Conservation (phyloP, 2,888 invertebrate genomes). For the Rhagonycha lutea region DNA sequence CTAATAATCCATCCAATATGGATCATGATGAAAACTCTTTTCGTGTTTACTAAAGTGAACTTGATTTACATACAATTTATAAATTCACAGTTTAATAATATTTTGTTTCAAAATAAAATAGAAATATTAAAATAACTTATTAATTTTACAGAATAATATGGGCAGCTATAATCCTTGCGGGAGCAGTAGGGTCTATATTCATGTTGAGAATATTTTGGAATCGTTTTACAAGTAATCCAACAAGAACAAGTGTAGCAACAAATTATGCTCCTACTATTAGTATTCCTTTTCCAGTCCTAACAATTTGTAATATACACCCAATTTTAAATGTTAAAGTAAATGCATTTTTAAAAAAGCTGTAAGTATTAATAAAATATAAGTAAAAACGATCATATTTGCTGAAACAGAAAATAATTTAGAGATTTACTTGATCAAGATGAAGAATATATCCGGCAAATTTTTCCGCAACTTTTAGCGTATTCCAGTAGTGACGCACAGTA, state of each 20-base stretch:
- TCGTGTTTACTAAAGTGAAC: too few species aligned
- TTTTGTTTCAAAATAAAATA: too few species aligned
- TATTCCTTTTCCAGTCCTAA: conserved; percentile 51
- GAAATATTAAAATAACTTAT: background rate
- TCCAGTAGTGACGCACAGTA: conserved; percentile 29
- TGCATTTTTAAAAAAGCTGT: conserved; percentile 37
- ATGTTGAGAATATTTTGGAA: conserved; percentile 50
- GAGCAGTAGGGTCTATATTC: conserved; percentile 43
- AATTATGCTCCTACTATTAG: conserved; percentile 43
- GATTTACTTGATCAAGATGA: conserved; percentile 34
- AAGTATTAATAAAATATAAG: conserved; percentile 18
- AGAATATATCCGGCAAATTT: conserved; percentile 32
- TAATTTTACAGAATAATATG: conserved; percentile 44
- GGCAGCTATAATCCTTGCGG: conserved; percentile 40
- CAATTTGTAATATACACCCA: conserved; percentile 48
- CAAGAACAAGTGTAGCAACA: conserved; percentile 45
- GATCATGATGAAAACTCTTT: too few species aligned
- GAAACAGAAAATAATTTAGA: conserved; percentile 20
- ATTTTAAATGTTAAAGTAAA: conserved; percentile 41
- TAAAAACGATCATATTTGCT: background rate
- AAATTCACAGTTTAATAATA: too few species aligned
- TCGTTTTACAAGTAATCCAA: conserved; percentile 49
- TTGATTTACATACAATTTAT: too few species aligned
- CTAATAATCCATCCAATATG: too few species aligned
- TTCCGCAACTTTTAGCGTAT: conserved; percentile 43